These are phyloP conservation scores for Lithobates sylvaticus DNA, from an alignment of 2,797 vertebrate genomes.

Conservation along the genomic window DNA sequence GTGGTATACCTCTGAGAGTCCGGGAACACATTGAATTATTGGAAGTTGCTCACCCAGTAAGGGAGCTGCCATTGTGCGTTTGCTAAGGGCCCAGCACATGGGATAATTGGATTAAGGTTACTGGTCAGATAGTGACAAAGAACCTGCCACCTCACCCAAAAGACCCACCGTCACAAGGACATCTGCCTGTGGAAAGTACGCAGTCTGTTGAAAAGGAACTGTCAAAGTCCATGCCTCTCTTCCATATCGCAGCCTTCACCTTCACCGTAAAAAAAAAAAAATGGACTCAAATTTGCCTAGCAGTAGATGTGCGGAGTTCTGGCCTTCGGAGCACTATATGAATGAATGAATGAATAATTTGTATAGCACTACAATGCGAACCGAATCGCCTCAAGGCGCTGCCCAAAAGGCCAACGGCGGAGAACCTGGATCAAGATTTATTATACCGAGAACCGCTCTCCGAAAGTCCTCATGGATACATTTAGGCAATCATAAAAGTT, in stretches of 20 bases:
- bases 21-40: background rate
- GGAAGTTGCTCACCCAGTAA: conserved; percentile 3
- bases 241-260: background rate
- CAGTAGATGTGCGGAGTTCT: too few species aligned
- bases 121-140: conserved; percentile 4
- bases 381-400: too few species aligned
- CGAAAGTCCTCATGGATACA: background rate
- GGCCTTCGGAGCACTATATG: too few species aligned
- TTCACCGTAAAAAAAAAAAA: too few species aligned
- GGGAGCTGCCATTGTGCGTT: background rate
- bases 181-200: background rate
- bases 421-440: too few species aligned
- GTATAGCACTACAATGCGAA: too few species aligned
- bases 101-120: conserved; percentile 42
- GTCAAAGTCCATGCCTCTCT: background rate
- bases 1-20: background rate
- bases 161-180: conserved; percentile 16
- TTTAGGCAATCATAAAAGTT: background rate
- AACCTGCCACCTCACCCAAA: background rate
- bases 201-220: background rate
- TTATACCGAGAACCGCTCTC: too few species aligned
- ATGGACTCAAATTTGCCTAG: too few species aligned
- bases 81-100: background rate
- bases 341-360: too few species aligned
- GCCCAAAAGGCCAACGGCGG: too few species aligned